Base-by-base conservation (phyloP, 2,113 vertebrate genomes). In the Heliornis fulica region DNA sequence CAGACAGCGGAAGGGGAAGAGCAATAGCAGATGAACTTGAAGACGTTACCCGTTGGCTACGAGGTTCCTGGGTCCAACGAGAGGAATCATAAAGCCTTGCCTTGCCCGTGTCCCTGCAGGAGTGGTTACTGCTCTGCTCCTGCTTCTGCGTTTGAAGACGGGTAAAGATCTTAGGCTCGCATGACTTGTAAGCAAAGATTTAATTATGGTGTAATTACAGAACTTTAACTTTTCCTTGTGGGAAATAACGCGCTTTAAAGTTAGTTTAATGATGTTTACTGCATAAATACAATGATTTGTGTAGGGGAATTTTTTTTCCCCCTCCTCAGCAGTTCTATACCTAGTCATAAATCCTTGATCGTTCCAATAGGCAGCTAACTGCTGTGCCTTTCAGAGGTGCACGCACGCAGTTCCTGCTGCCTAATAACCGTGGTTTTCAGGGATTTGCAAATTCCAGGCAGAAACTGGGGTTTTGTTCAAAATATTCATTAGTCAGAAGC, bases 171-270 rank as follows among this genome's bases (percentile, higher is more conserved):
- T 83, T 61, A 80, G 51, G 54, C 75, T 96, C 59, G 34, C 4
- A n/a, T 94, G 83, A 91, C 84, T 90, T 61, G 22, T 72, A 87
- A 82, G 53, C 61, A 38, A 85, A 90, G 84, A 18, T 46, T 83
- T 96, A 96, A 96, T 96, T 72, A 93, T 26, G 61, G 63, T 80
- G 45, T 95, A 96, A 96, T 96, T 96, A 95, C 66, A 80, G 75
- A 91, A 86, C 87, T 94, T 77, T 5, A 93, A 86, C 87, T 96
- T 95, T 82, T 93, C 91, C 91, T 82, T 87, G 89, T 96, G 93
- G 91, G 84, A 91, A 96, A 89, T 81, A 2, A 0, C 0, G 0
- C 56, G 87, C 95, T 85, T 95, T 89, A 75, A 94, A 84, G 91
- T 89, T 23, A 22, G 40, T 36, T 21, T 87, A 93, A 90, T 96